Evolutionary conservation across 2,113 vertebrate species (phyloP).

Genomic region (Dicerorhinus sumatrensis): DNA sequence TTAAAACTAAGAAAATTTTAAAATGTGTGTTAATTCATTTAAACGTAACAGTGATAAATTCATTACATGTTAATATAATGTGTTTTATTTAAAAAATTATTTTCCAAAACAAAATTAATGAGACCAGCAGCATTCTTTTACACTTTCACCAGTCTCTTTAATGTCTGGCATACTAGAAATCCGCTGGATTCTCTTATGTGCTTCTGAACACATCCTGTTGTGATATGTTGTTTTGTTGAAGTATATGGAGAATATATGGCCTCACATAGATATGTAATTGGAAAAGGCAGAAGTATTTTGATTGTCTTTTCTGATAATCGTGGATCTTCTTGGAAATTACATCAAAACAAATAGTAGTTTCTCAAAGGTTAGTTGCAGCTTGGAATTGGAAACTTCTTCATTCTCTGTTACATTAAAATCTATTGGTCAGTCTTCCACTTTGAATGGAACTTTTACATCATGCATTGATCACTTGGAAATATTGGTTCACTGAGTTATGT

Average conservation of each 20-base stretch:
- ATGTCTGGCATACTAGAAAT: not conserved
- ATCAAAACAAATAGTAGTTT: constrained; percentile 43
- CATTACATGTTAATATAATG: not conserved
- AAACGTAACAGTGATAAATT: not conserved
- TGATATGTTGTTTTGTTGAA: not conserved
- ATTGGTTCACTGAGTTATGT: not conserved
- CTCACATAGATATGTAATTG: not conserved
- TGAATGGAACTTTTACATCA: constrained; percentile 14
- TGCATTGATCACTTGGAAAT: constrained; percentile 47
- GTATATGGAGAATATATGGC: not conserved
- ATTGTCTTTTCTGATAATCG: constrained; percentile 8
- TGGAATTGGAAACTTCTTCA: not conserved
- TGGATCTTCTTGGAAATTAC: not conserved
- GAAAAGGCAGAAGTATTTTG: not conserved
- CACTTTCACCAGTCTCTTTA: not conserved
- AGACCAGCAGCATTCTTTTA: not conserved
- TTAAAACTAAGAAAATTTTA: not conserved
- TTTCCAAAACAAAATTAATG: not conserved
- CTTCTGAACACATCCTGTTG: not conserved
- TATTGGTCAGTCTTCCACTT: constrained; percentile 12
- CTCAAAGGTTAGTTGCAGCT: constrained; percentile 25
- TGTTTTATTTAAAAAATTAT: not conserved
- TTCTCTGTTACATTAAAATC: constrained; percentile 16
- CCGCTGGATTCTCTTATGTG: not conserved
- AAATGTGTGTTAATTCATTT: not conserved